These are phyloP conservation scores for Synanthedon andrenaeformis DNA, from an alignment of 2,888 invertebrate genomes.

Conservation along the genomic window DNA sequence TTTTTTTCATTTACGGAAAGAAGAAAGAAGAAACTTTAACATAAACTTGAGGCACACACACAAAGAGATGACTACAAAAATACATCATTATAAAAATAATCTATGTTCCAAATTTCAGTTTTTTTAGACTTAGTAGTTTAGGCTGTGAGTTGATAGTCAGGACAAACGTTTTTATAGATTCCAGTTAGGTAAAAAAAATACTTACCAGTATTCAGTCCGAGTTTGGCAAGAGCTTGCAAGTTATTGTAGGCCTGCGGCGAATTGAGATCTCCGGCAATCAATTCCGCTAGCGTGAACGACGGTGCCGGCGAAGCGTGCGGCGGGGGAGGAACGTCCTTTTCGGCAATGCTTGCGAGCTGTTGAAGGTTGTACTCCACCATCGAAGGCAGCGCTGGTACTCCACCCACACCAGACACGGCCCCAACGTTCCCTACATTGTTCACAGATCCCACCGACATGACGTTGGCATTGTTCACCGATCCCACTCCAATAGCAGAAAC, in stretches of 20 bases:
- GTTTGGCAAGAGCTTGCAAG: conserved; percentile 88
- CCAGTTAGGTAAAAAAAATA: conserved; percentile 5
- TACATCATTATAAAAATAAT: too few species aligned
- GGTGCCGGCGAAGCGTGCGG: conserved; percentile 71
- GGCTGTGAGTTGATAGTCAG: neutral
- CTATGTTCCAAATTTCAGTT: too few species aligned
- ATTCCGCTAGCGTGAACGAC: conserved; percentile 81
- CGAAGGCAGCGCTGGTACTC: conserved; percentile 66
- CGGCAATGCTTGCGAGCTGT: conserved; percentile 84
- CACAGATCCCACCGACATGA: conserved; percentile 42
- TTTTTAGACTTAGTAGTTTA: too few species aligned
- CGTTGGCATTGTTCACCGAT: conserved; percentile 37
- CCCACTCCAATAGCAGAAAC: conserved; percentile 31
- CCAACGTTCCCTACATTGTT: conserved; percentile 41
- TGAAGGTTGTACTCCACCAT: conserved; percentile 90
- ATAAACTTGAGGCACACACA: too few species aligned
- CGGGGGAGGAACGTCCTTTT: conserved; percentile 72
- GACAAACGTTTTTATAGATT: too few species aligned
- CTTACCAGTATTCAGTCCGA: conserved; percentile 79
- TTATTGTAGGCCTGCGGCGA: conserved; percentile 86
- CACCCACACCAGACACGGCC: conserved; percentile 32
- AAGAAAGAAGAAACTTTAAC: too few species aligned
- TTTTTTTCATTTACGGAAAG: too few species aligned
- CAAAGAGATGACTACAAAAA: too few species aligned
- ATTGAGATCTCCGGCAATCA: conserved; percentile 78